These are phyloP conservation scores for Seira musarum DNA, from an alignment of 2,888 invertebrate genomes.

Conservation along the genomic window DNA sequence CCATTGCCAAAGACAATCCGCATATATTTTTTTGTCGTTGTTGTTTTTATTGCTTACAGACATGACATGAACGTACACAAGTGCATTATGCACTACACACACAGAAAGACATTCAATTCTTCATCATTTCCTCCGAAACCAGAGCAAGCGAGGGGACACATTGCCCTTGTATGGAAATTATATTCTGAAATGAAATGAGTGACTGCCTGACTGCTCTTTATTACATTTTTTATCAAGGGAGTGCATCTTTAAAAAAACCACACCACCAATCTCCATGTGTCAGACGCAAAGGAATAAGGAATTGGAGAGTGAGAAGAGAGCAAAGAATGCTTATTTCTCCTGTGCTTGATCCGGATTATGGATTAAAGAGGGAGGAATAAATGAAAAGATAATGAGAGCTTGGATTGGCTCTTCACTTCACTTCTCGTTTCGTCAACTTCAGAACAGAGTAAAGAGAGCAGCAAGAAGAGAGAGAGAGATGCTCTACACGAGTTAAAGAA, in stretches of 20 bases:
- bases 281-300: conserved; percentile 9
- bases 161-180: conserved; percentile 52
- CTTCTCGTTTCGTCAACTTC: conserved; percentile 17
- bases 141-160: conserved; percentile 35
- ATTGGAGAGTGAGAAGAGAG: not conserved
- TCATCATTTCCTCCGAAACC: no score
- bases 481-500: conserved; percentile 20
- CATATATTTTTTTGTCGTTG: no score
- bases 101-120: no score
- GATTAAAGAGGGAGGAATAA: conserved; percentile 68
- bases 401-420: conserved; percentile 58
- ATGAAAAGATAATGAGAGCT: conserved; percentile 69
- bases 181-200: conserved; percentile 40
- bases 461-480: conserved; percentile 11
- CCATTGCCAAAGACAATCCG: no score
- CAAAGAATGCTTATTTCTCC: conserved; percentile 1
- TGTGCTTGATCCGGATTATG: conserved; percentile 64
- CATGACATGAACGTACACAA: no score
- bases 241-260: conserved; percentile 27
- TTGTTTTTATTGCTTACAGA: no score
- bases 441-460: conserved; percentile 7
- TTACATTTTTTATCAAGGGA: conserved; percentile 43
- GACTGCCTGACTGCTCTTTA: conserved; percentile 37
- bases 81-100: no score
- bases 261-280: conserved; percentile 50